A percentile compares a stretch with the other conserved stretches of the same genome.
phyloP scores from a whole-genome alignment of 1,140 invertebrate genomes.

The Ruditapes philippinarum region DNA sequence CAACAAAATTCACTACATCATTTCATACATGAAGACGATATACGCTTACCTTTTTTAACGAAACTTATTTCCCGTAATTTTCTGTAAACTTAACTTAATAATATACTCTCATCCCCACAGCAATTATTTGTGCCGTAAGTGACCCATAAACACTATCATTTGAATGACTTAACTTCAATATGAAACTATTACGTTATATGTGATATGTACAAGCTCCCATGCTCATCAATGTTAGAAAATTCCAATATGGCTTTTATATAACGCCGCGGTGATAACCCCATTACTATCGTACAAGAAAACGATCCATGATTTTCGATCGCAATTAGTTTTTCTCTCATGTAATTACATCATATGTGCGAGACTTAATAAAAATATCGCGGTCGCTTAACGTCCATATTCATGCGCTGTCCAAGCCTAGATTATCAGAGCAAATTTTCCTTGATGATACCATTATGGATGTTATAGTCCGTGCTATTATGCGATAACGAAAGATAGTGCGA shows the following conservation, averaged over 20 bases:
- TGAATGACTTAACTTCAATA: no score
- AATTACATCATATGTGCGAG: no score
- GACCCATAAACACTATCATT: no score
- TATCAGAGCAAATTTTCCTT: no score
- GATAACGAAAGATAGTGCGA: no score
- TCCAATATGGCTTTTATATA: not conserved
- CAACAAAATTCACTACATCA: not conserved
- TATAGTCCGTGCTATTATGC: no score
- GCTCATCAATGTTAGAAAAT: slow-evolving; percentile 16
- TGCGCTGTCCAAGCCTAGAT: no score
- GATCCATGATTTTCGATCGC: not conserved
- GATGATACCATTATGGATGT: no score
- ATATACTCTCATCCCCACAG: no score
- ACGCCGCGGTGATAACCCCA: not conserved
- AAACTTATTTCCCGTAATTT: not conserved
- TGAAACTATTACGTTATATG: not conserved
- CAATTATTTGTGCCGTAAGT: no score
- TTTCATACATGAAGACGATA: not conserved
- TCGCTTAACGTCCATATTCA: no score
- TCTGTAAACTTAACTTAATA: not conserved
- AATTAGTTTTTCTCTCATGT: not conserved
- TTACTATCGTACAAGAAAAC: not conserved
- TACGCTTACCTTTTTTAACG: not conserved
- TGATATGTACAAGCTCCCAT: not conserved
- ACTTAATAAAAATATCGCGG: no score